These are phyloP conservation scores for Tipula helvola DNA, from an alignment of 2,888 invertebrate species.

Conservation along the genomic window DNA sequence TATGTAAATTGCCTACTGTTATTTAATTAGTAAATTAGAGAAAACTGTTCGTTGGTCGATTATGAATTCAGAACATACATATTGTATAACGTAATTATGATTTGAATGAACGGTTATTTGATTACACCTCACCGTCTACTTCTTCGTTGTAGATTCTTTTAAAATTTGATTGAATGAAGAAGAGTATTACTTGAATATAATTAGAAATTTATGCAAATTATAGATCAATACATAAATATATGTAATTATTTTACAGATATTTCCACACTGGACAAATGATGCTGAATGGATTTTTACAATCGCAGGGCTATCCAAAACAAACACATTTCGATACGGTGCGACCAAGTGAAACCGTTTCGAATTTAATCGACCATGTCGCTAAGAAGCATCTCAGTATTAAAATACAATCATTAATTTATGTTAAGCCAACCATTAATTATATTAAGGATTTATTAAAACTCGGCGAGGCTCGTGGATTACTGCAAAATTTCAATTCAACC, in stretches of 20 bases:
- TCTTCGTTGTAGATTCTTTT: background rate
- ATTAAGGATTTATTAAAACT: conserved; percentile 56
- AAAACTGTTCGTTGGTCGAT: background rate
- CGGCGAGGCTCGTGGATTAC: conserved; percentile 53
- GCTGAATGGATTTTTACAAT: conserved; percentile 60
- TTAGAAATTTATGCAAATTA: background rate
- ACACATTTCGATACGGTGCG: conserved; percentile 53
- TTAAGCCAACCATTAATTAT: conserved; percentile 62
- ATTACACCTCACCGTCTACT: background rate
- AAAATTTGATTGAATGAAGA: background rate
- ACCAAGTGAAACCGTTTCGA: conserved; percentile 58
- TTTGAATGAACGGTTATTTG: background rate
- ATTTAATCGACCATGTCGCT: conserved; percentile 52
- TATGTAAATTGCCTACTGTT: background rate
- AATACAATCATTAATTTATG: conserved; percentile 58
- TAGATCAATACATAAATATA: background rate
- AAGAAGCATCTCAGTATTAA: conserved; percentile 58
- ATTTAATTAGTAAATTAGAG: background rate
- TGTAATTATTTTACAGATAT: conserved; percentile 42
- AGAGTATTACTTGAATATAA: background rate
- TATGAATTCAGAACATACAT: background rate
- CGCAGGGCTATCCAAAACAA: conserved; percentile 60
- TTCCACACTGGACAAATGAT: conserved; percentile 54
- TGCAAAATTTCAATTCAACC: conserved; percentile 52
- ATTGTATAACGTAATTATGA: background rate